These are phyloP conservation scores for Chauna torquata DNA, from an alignment of 2,113 vertebrate genomes.

Conservation along the genomic window DNA sequence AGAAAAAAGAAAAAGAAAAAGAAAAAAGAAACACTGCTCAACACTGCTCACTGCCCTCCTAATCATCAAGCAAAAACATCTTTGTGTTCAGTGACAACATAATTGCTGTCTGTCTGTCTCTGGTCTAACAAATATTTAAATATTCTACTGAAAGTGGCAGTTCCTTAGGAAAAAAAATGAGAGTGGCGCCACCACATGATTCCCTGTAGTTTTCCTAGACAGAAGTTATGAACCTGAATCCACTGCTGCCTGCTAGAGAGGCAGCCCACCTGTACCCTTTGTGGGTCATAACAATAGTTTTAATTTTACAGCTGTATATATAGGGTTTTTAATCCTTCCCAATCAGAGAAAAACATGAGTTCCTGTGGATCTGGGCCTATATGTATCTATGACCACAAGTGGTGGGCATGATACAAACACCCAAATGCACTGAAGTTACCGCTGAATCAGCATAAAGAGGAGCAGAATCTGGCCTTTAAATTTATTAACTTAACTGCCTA, in stretches of 20 bases:
- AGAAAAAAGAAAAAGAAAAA: background rate
- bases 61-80: background rate
- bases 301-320: background rate
- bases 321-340: background rate
- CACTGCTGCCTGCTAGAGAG: background rate
- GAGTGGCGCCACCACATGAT: background rate
- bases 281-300: background rate
- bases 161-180: background rate
- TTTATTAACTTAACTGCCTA: background rate
- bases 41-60: background rate
- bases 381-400: too few relatives aligned
- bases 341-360: rapidly evolving
- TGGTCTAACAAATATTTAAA: background rate
- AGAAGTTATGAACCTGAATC: background rate
- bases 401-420: background rate
- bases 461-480: background rate
- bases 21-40: background rate
- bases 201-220: background rate
- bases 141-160: background rate
- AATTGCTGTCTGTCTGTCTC: background rate
- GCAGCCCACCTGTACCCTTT: background rate
- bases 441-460: background rate
- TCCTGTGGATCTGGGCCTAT: background rate
- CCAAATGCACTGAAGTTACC: background rate
- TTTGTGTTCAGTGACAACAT: background rate